phyloP scores from a whole-genome alignment of 2,797 vertebrate genomes.

The Meriones psammophilus region DNA sequence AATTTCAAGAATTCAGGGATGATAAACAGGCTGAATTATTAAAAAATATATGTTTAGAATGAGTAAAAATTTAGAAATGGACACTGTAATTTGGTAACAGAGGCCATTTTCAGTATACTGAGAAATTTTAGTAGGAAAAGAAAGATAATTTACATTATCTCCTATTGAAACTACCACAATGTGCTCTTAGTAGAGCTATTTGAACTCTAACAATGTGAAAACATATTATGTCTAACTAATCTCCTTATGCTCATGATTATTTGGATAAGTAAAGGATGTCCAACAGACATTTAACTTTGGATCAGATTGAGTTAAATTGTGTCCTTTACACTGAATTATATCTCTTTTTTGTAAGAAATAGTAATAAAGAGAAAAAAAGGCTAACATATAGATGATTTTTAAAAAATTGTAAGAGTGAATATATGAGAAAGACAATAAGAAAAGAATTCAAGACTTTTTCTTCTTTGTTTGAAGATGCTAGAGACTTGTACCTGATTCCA shows the following conservation, averaged over 20 bases:
- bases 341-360: not conserved
- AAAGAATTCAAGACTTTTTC: constrained; percentile 13
- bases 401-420: not conserved
- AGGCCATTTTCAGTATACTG: not conserved
- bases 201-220: constrained; percentile 34
- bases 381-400: constrained; percentile 11
- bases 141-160: not conserved
- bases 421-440: constrained; percentile 13
- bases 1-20: constrained; percentile 5
- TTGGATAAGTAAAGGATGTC: constrained; percentile 8
- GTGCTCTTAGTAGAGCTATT: constrained; percentile 9
- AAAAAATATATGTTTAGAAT: constrained; percentile 10
- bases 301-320: constrained; percentile 21
- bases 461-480: constrained; percentile 18
- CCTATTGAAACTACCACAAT: constrained; percentile 10
- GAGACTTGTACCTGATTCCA: constrained; percentile 7
- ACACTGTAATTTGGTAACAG: constrained; percentile 15
- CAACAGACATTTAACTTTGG: not conserved
- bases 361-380: constrained; percentile 24
- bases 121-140: constrained; percentile 15
- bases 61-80: constrained; percentile 32
- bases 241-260: not conserved
- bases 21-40: constrained; percentile 4
- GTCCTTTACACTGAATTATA: constrained; percentile 5
- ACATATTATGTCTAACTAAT: not conserved